phyloP scores from a whole-genome alignment of 2,888 invertebrate genomes.

The Mesorhabditis sp. region DNA sequence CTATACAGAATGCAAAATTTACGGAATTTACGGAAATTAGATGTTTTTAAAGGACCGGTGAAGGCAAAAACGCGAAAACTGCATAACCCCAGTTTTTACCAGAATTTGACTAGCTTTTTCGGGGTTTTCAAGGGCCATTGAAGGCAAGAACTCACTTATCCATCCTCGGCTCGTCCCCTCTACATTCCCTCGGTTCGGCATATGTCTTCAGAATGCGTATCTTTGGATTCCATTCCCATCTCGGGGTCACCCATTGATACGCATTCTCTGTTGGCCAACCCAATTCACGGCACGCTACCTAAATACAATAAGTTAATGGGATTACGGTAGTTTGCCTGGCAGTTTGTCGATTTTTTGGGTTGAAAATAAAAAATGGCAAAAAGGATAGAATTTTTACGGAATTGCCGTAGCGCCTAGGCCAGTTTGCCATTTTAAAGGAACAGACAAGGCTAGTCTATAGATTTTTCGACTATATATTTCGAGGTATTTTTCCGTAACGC shows the following conservation, averaged over 20 bases:
- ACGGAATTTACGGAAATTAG: no score
- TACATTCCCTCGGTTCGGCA: slow-evolving; percentile 81
- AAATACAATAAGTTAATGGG: neutral
- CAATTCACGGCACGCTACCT: slow-evolving; percentile 82
- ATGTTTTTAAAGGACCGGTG: no score
- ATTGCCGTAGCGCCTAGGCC: neutral
- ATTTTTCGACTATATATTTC: no score
- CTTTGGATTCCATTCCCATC: slow-evolving; percentile 84
- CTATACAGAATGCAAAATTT: no score
- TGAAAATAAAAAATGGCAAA: neutral
- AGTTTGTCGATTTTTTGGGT: neutral
- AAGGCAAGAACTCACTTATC: slow-evolving; percentile 17
- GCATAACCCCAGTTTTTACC: neutral
- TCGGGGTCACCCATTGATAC: slow-evolving; percentile 78
- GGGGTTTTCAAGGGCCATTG: no score
- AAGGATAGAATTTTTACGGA: neutral
- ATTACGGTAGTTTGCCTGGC: no score
- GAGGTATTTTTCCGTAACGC: no score
- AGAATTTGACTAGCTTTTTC: no score
- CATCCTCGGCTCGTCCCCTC: slow-evolving; percentile 68
- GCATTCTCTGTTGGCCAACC: slow-evolving; percentile 84
- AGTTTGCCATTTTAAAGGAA: neutral
- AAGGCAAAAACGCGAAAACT: neutral
- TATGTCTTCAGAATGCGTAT: slow-evolving; percentile 86
- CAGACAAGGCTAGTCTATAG: no score